Evolutionary conservation across 2,113 vertebrate genomes (phyloP).

Genomic region (Megaleporinus macrocephalus): DNA sequence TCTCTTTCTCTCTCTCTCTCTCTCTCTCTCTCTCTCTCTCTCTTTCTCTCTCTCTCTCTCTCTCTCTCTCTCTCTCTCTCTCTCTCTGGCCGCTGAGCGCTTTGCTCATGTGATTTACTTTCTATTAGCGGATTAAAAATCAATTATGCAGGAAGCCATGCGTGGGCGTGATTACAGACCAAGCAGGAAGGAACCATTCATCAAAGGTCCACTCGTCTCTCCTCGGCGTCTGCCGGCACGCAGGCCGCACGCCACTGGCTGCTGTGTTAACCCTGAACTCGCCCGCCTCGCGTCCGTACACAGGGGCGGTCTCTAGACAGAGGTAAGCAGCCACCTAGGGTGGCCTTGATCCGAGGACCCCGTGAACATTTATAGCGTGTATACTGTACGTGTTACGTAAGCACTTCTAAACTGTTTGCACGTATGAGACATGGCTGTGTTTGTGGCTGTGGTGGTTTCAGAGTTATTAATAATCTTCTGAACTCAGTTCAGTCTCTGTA

Average conservation of each 20-base stretch:
- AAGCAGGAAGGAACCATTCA: slow-evolving; percentile 77
- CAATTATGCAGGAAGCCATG: slow-evolving; percentile 82
- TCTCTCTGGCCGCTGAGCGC: slow-evolving; percentile 57
- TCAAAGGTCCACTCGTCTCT: slow-evolving; percentile 77
- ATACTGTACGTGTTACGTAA: too few species aligned
- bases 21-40: slow-evolving; percentile 41
- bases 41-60: slow-evolving; percentile 41
- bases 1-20: slow-evolving; percentile 47
- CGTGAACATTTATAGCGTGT: too few species aligned
- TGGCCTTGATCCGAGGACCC: too few species aligned
- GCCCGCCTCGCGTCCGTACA: background rate
- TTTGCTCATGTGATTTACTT: slow-evolving; percentile 81
- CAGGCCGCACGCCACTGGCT: slow-evolving; percentile 53
- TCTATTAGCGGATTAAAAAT: slow-evolving; percentile 85
- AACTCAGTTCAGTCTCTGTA: too few species aligned
- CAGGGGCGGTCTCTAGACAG: too few species aligned
- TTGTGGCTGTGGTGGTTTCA: too few species aligned
- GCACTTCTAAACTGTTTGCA: too few species aligned
- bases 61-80: slow-evolving; percentile 21
- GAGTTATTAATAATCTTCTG: too few species aligned
- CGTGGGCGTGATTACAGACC: slow-evolving; percentile 79
- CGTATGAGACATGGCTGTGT: too few species aligned
- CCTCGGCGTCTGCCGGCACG: slow-evolving; percentile 69
- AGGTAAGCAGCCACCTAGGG: too few species aligned
- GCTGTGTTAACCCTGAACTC: background rate